Evolutionary conservation across 1,140 invertebrate genomes (phyloP).

Genomic region (Spodoptera litura): DNA sequence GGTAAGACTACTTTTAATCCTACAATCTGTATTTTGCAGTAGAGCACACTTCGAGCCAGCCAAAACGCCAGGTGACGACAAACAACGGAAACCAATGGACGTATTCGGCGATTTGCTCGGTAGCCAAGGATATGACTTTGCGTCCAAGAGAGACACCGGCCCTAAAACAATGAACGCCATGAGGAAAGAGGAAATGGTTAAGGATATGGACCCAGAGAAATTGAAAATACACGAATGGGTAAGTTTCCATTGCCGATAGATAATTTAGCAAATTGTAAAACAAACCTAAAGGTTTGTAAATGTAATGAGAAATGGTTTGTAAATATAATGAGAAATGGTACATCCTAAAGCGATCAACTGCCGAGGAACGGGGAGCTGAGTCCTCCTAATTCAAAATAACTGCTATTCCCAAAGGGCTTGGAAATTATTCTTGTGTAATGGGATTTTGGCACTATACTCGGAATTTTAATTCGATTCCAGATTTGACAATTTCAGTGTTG

Average conservation of each 20-base stretch:
- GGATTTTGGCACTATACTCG: too few species aligned
- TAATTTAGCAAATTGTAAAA: background rate
- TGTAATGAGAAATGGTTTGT: too few species aligned
- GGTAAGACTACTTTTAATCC: too few species aligned
- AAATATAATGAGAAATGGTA: too few species aligned
- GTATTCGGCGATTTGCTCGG: conserved; percentile 97
- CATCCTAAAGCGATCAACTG: too few species aligned
- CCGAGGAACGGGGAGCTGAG: too few species aligned
- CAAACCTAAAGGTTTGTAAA: too few species aligned
- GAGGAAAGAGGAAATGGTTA: conserved; percentile 94
- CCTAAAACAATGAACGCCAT: conserved; percentile 97
- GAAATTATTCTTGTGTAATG: too few species aligned
- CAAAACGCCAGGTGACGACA: conserved; percentile 76
- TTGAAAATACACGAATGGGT: conserved; percentile 93
- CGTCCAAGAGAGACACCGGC: conserved; percentile 90
- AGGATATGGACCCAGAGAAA: conserved; percentile 96
- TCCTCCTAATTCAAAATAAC: too few species aligned
- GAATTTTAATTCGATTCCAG: too few species aligned
- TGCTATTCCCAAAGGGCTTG: too few species aligned
- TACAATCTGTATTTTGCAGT: conserved; percentile 70
- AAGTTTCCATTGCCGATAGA: conserved; percentile 51
- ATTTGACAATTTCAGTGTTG: too few species aligned
- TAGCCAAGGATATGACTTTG: conserved; percentile 94
- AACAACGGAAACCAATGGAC: conserved; percentile 86
- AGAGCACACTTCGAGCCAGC: conserved; percentile 89